phyloP scores from a whole-genome alignment of 2,888 invertebrate species.

The Exephanes ischioxanthus region DNA sequence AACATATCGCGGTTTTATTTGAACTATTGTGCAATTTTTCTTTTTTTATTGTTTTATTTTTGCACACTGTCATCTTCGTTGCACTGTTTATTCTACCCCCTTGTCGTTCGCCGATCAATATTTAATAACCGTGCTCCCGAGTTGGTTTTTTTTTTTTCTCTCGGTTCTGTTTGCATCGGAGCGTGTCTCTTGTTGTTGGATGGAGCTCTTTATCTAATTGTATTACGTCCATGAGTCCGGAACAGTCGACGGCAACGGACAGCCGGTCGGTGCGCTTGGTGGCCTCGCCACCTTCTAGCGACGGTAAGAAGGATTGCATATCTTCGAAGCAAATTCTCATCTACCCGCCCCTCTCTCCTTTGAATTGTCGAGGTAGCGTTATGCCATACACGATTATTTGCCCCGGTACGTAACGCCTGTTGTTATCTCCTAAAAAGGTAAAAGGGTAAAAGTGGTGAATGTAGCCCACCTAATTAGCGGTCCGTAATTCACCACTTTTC shows the following conservation, averaged over 20 bases:
- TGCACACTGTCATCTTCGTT: neutral
- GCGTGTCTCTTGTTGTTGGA: conserved; percentile 28
- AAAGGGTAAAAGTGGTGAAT: too few species aligned
- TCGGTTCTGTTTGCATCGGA: conserved; percentile 49
- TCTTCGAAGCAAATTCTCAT: neutral
- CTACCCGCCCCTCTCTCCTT: neutral
- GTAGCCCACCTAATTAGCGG: too few species aligned
- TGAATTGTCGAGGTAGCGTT: neutral
- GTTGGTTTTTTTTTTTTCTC: conserved; percentile 61
- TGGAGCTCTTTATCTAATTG: conserved; percentile 37
- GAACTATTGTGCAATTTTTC: conserved; percentile 3
- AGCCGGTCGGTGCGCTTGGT: conserved; percentile 20
- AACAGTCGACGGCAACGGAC: conserved; percentile 35
- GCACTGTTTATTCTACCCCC: neutral
- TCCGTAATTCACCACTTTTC: too few species aligned
- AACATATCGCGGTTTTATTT: neutral
- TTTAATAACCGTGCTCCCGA: conserved; percentile 52
- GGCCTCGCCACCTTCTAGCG: neutral
- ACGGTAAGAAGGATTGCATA: conserved; percentile 24
- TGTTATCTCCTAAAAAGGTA: too few species aligned
- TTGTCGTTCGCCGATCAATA: conserved; percentile 49
- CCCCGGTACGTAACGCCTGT: too few species aligned
- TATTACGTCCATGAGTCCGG: conserved; percentile 53
- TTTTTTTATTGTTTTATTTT: neutral
- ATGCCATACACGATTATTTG: neutral